Conservation (phyloP, 2,113 vertebrate genomes). For the Regulus satrapa region DNA sequence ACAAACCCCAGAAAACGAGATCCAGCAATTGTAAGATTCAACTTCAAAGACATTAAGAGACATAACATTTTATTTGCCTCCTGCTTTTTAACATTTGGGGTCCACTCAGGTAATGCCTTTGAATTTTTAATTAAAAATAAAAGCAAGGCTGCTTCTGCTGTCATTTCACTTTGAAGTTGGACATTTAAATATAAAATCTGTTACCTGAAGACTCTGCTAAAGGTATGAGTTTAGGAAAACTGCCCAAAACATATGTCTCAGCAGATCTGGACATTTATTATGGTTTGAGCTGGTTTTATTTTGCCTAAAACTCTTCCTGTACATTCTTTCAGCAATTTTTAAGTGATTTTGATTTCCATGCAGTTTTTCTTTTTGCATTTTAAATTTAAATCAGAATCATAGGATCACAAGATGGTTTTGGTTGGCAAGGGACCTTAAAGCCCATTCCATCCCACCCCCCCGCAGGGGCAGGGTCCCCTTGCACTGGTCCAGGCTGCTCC, state of each 20-base stretch:
- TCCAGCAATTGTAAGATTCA: not conserved
- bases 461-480: not conserved
- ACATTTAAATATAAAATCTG: constrained; percentile 30
- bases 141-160: constrained; percentile 25
- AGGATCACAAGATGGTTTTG: not conserved
- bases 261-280: constrained; percentile 8
- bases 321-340: constrained; percentile 12
- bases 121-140: constrained; percentile 61
- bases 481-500: rapidly evolving
- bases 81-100: constrained; percentile 36
- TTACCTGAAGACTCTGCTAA: constrained; percentile 31
- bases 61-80: constrained; percentile 47
- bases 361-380: not conserved
- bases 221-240: not conserved
- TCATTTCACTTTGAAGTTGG: constrained; percentile 40
- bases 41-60: constrained; percentile 34
- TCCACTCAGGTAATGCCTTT: constrained; percentile 15
- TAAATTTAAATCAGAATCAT: not conserved
- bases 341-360: not conserved
- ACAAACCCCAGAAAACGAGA: not conserved
- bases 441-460: not conserved
- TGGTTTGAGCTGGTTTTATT: constrained; percentile 10
- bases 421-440: not conserved
- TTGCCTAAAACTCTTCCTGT: not conserved
- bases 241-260: constrained; percentile 17